Conservation (phyloP, 2,113 vertebrate genomes). For the Protobothrops mucrosquamatus region DNA sequence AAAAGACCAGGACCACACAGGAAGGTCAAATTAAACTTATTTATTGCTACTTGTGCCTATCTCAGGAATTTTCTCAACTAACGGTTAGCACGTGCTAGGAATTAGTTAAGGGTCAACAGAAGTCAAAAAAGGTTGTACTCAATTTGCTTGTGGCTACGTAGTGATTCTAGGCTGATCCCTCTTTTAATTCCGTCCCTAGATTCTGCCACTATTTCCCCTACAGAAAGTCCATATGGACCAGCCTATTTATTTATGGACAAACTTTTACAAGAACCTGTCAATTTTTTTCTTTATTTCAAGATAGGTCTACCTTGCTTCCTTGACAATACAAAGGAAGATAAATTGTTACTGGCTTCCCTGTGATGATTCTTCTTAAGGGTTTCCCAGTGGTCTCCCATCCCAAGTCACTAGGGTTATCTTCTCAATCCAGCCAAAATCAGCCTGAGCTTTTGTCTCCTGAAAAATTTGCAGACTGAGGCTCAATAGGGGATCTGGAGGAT, state of each 20-base stretch:
- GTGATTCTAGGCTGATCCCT: not conserved
- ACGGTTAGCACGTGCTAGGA: not conserved
- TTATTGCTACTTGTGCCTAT: not conserved
- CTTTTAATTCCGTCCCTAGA: not conserved
- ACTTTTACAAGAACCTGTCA: too few relatives aligned
- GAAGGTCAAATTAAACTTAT: not conserved
- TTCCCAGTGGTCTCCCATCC: not conserved
- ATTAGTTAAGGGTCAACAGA: not conserved
- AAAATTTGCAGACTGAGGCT: not conserved
- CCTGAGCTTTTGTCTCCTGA: not conserved
- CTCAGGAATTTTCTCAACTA: not conserved
- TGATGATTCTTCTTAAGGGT: not conserved
- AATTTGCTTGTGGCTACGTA: not conserved
- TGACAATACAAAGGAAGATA: too few relatives aligned
- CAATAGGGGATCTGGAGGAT: not conserved
- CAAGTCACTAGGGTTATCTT: not conserved
- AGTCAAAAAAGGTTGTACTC: not conserved
- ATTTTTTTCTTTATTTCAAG: too few relatives aligned
- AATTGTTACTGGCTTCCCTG: too few relatives aligned
- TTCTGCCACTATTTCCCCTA: not conserved
- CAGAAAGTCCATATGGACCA: not conserved
- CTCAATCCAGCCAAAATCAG: not conserved
- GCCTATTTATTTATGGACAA: too few relatives aligned
- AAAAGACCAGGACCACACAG: not conserved
- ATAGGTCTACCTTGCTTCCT: too few relatives aligned